A percentile compares a stretch with the other conserved stretches of the same genome.
Evolutionary conservation across 2,888 invertebrate genomes (phyloP).

Genomic region (Nysson spinosus): DNA sequence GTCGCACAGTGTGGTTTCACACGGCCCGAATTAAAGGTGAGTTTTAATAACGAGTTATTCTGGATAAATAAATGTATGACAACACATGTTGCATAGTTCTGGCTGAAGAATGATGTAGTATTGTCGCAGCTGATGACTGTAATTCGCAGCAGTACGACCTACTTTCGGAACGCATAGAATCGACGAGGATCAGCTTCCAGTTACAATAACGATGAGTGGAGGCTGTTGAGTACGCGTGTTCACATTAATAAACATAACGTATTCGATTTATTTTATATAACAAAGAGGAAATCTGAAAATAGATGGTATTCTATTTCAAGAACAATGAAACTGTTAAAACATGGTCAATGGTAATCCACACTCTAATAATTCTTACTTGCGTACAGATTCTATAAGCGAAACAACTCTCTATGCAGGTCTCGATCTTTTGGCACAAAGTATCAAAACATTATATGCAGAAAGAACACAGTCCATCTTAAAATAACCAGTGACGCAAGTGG

Average conservation of each 20-base stretch:
- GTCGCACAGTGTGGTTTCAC: too few species aligned
- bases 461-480: constrained; percentile 42
- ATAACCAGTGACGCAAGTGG: constrained; percentile 52
- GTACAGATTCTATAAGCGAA: neutral
- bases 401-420: constrained; percentile 20
- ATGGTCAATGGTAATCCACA: too few species aligned
- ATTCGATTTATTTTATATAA: neutral
- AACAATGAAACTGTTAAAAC: too few species aligned
- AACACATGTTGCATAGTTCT: constrained; percentile 19
- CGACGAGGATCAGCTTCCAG: constrained; percentile 32
- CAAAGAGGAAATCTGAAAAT: neutral
- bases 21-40: neutral
- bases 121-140: constrained; percentile 50
- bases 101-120: constrained; percentile 37
- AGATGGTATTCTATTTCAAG: too few species aligned
- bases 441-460: constrained; percentile 37
- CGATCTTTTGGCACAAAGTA: constrained; percentile 39
- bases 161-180: constrained; percentile 36
- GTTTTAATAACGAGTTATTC: constrained; percentile 32
- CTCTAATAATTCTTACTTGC: too few species aligned
- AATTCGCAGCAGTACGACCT: constrained; percentile 47
- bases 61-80: constrained; percentile 20
- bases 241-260: constrained; percentile 9
- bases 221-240: neutral
- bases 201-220: neutral